A percentile compares a stretch with the other conserved stretches of the same genome.
phyloP scores from a whole-genome alignment of 2,113 vertebrate species.

The Coreoperca whiteheadi region DNA sequence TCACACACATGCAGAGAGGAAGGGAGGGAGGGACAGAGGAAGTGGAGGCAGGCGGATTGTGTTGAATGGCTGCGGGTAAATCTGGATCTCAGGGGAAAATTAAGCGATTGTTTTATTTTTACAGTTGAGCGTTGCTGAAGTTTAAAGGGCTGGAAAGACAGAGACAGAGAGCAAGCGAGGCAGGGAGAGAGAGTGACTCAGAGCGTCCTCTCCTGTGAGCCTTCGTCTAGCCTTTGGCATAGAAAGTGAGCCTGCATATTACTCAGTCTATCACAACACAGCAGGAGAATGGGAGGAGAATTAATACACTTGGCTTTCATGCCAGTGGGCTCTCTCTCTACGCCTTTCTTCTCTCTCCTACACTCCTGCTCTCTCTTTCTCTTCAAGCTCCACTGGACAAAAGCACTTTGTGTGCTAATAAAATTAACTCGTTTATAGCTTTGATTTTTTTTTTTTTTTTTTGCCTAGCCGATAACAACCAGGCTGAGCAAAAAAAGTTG shows the following conservation, averaged over 20 bases:
- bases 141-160: conserved; percentile 53
- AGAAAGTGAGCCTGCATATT: conserved; percentile 81
- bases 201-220: conserved; percentile 65
- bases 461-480: conserved; percentile 37
- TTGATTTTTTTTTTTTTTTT: conserved; percentile 12
- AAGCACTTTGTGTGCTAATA: conserved; percentile 73
- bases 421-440: conserved; percentile 65
- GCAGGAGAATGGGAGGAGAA: conserved; percentile 74
- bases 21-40: not conserved
- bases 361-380: conserved; percentile 51
- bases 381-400: conserved; percentile 68
- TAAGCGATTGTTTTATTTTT: conserved; percentile 64
- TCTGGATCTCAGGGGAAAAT: conserved; percentile 45
- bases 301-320: conserved; percentile 74
- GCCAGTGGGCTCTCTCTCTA: conserved; percentile 52
- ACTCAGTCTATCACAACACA: conserved; percentile 77
- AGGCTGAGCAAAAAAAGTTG: not conserved
- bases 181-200: conserved; percentile 56
- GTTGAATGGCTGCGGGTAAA: conserved; percentile 51
- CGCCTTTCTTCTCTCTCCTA: conserved; percentile 48
- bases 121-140: conserved; percentile 60
- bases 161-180: conserved; percentile 36
- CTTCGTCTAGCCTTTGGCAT: conserved; percentile 73
- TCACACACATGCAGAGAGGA: conserved; percentile 37
- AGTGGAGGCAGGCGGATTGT: conserved; percentile 12